Percentiles rank a stretch among this genome's conserved stretches.
Evolutionary conservation across 2,888 invertebrate genomes (phyloP).

Genomic region (Drosophila meridionalis): DNA sequence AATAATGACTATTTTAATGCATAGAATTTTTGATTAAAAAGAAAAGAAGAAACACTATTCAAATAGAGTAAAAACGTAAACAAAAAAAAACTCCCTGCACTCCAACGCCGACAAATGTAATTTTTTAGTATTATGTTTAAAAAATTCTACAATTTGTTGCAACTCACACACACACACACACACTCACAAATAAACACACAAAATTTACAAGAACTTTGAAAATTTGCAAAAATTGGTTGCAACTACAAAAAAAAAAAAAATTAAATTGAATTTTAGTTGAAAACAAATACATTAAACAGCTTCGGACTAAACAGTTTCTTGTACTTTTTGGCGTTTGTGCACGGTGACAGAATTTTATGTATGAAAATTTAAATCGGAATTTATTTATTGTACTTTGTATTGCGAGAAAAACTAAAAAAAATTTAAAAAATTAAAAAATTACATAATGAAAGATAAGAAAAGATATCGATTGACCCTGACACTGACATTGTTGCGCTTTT

Average conservation of each 20-base stretch:
- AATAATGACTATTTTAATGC: constrained; percentile 77
- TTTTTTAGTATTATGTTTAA: constrained; percentile 70
- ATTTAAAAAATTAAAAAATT: constrained; percentile 14
- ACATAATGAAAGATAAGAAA: constrained; percentile 20
- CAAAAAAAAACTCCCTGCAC: constrained; percentile 66
- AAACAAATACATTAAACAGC: constrained; percentile 33
- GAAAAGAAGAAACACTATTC: constrained; percentile 10
- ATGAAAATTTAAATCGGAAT: constrained; percentile 50
- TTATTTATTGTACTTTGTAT: constrained; percentile 53
- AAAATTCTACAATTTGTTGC: constrained; percentile 75
- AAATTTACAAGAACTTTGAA: constrained; percentile 24
- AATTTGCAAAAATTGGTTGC: constrained; percentile 19
- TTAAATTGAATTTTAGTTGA: constrained; percentile 19
- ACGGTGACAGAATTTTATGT: constrained; percentile 66
- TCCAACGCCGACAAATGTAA: constrained; percentile 75
- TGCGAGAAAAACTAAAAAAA: constrained; percentile 31
- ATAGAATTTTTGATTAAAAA: constrained; percentile 65
- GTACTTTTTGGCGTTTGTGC: constrained; percentile 61
- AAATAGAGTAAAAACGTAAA: constrained; percentile 39
- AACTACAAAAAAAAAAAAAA: constrained; percentile 57
- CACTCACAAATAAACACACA: constrained; percentile 9
- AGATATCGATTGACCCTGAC: constrained; percentile 66
- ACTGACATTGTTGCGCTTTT: constrained; percentile 80
- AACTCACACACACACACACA: constrained; percentile 40
- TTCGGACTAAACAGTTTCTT: constrained; percentile 47